These are phyloP conservation scores for Ifrita kowaldi DNA, from an alignment of 2,113 vertebrate species.

Conservation along the genomic window DNA sequence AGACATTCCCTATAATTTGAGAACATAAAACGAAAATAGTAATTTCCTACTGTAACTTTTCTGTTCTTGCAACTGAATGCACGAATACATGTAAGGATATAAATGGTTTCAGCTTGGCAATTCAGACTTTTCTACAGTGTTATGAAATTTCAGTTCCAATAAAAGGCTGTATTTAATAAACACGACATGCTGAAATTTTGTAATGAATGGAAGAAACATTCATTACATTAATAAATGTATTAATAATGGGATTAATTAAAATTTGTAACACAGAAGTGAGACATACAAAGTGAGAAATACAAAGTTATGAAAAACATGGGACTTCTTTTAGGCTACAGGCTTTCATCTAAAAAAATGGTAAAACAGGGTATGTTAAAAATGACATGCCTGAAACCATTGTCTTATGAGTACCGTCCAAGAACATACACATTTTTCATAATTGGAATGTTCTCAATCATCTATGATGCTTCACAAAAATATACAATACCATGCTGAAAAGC, in stretches of 20 bases:
- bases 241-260: not conserved
- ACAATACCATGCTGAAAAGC: not conserved
- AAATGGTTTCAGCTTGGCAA: not conserved
- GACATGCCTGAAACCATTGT: not conserved
- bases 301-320: not conserved
- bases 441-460: not conserved
- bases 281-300: not conserved
- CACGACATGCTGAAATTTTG: not conserved
- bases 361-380: not conserved
- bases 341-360: not conserved
- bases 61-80: not conserved
- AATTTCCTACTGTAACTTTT: not conserved
- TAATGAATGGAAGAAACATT: not conserved
- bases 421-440: not conserved
- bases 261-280: not conserved
- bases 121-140: not conserved
- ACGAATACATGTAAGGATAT: not conserved
- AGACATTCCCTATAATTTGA: not conserved
- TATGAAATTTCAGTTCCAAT: not conserved
- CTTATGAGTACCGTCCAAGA: not conserved
- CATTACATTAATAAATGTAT: too few relatives aligned
- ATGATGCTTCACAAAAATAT: not conserved
- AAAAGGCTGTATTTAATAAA: not conserved
- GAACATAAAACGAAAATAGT: not conserved
- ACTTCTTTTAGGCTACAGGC: not conserved